These are phyloP conservation scores for Bombycilla garrulus DNA, from an alignment of 2,113 vertebrate species.

Conservation along the genomic window DNA sequence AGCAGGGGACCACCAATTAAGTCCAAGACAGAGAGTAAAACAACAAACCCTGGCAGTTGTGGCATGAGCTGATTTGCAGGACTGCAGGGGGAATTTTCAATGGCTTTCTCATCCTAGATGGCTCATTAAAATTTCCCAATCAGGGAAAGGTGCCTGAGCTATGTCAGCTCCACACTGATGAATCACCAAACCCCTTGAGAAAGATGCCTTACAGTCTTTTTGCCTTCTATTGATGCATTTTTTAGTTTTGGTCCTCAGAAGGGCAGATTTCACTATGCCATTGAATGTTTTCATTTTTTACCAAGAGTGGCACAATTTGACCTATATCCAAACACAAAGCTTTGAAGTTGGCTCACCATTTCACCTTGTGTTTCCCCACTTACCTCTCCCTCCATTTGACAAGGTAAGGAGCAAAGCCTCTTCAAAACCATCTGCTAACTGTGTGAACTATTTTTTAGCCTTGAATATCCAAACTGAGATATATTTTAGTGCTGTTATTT, in stretches of 20 bases:
- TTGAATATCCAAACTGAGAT: not conserved
- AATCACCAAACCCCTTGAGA: conserved; percentile 24
- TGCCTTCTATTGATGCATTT: conserved; percentile 31
- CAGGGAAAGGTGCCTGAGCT: conserved; percentile 43
- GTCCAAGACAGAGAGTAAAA: conserved; percentile 21
- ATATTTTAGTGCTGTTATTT: not conserved
- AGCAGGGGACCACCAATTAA: conserved; percentile 1
- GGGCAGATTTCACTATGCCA: conserved; percentile 24
- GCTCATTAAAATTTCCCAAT: conserved; percentile 68
- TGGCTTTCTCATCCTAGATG: conserved; percentile 38
- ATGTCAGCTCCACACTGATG: not conserved
- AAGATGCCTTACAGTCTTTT: conserved; percentile 1
- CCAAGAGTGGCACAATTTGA: not conserved
- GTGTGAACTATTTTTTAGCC: conserved; percentile 9
- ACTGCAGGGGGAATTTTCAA: conserved; percentile 34
- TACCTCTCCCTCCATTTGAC: conserved; percentile 2
- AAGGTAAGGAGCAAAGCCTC: not conserved
- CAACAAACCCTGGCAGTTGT: conserved; percentile 44
- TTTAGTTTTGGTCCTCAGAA: conserved; percentile 43
- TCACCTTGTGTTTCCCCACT: not conserved
- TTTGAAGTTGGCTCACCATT: conserved; percentile 31
- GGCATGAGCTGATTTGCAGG: conserved; percentile 29
- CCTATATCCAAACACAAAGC: conserved; percentile 42
- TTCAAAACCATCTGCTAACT: not conserved
- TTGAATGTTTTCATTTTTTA: conserved; percentile 32